A percentile compares a stretch with the other conserved stretches of the same genome.
Evolutionary conservation across 2,113 vertebrate species (phyloP).

Genomic region (Odontophorus gujanensis): DNA sequence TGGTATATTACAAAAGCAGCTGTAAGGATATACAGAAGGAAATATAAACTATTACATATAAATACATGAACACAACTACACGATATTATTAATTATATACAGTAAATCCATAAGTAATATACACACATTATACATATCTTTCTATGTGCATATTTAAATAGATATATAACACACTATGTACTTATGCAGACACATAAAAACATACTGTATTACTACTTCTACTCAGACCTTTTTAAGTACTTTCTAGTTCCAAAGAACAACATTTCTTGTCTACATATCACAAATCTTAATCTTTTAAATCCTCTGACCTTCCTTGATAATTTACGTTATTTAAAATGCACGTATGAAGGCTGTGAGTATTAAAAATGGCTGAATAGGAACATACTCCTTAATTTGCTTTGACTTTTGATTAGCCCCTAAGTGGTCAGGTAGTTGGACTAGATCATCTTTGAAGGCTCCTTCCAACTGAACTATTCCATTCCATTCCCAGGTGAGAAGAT

Average conservation of each 20-base stretch:
- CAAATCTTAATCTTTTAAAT: not conserved
- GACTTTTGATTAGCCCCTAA: not conserved
- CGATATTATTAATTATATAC: not conserved
- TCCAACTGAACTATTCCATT: not conserved
- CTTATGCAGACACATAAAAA: not conserved
- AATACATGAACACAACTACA: not conserved
- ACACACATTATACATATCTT: not conserved
- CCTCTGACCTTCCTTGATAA: not conserved
- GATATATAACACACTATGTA: not conserved
- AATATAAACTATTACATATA: not conserved
- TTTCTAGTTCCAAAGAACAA: not conserved
- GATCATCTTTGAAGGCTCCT: not conserved
- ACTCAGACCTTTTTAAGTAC: not conserved
- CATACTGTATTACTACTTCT: not conserved
- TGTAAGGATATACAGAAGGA: not conserved
- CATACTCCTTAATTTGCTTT: not conserved
- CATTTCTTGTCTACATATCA: not conserved
- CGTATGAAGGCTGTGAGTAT: not conserved
- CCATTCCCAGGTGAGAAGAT: not conserved
- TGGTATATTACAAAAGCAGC: not conserved
- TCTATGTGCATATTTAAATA: not conserved
- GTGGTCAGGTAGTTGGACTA: not conserved
- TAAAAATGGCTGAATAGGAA: not conserved
- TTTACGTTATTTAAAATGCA: not conserved
- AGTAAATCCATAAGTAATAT: not conserved